phyloP scores from a whole-genome alignment of 2,113 vertebrate species.

The Mohoua ochrocephala region DNA sequence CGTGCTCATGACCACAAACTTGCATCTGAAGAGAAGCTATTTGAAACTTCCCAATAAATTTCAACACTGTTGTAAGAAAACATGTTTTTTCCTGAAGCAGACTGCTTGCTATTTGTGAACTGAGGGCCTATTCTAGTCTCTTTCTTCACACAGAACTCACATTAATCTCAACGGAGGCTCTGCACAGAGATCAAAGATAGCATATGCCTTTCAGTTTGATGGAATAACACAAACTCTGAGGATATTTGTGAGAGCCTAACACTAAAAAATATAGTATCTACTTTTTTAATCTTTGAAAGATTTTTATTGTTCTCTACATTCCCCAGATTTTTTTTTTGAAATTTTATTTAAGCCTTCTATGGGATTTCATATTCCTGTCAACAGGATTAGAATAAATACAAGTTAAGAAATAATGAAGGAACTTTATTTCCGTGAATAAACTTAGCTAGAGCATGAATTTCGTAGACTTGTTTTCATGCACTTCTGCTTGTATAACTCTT shows the following conservation, averaged over 20 bases:
- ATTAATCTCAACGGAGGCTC: slow-evolving; percentile 62
- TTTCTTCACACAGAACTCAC: slow-evolving; percentile 51
- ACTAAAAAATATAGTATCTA: slow-evolving; percentile 6
- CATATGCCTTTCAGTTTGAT: slow-evolving; percentile 70
- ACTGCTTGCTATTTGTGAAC: slow-evolving; percentile 63
- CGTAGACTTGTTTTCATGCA: not conserved
- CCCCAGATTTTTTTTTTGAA: not conserved
- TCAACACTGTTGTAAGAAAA: slow-evolving; percentile 51
- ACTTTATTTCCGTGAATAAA: not conserved
- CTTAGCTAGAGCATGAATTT: not conserved
- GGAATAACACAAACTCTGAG: slow-evolving; percentile 46
- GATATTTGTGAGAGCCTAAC: slow-evolving; percentile 34
- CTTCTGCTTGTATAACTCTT: not conserved
- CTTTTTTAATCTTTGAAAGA: slow-evolving; percentile 20
- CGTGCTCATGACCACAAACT: not conserved
- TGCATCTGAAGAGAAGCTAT: slow-evolving; percentile 4
- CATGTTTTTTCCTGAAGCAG: slow-evolving; percentile 47
- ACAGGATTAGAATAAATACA: not conserved
- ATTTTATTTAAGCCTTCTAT: slow-evolving; percentile 4
- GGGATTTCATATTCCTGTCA: not conserved
- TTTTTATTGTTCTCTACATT: slow-evolving; percentile 1
- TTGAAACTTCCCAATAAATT: slow-evolving; percentile 23
- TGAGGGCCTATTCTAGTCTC: slow-evolving; percentile 58
- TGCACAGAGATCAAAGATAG: slow-evolving; percentile 60
- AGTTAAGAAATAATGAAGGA: not conserved